Base-by-base conservation (phyloP, 2,888 invertebrate species). In the Cybosia mesomella region DNA sequence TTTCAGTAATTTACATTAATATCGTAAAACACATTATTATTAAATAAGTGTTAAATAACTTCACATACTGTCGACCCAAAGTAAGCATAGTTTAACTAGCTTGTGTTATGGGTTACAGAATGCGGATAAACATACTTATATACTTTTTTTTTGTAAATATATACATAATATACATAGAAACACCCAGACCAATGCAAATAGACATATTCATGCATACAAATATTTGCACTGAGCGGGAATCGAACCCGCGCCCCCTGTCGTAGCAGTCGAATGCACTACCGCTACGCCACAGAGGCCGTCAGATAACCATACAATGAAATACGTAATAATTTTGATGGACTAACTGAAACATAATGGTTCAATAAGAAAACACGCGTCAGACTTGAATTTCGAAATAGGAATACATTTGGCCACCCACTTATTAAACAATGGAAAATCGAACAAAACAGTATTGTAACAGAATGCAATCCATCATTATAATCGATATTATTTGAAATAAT, bases 381-480 rank as follows among this genome's bases (percentile, higher is more conserved):
- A 60, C 22, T 43, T 18, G 67, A 68, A 76, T 78, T 82, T 81
- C 70, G 68, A 84, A 86, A 82, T 70, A 77, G 71, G 81, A 83
- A 82, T 76, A 77, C 72, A 58, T 18, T 53, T 63, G 72, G 74
- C 73, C 80, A 78, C 79, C 78, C 73, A 82, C 68, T 79, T 85
- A 59, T 77, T 65, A 58, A 83, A 87, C 85, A 88, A 87, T 85
- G 80, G 78, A 83, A 78, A 76, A 74, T 71, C 70, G 58, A 80
- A 85, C 83, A 85, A 85, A 81, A 83, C 77, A 76, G 76, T 88
- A 87, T 84, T 68, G 85, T 80, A 86, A 85, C 80, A 74, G 74
- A 80, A 74, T 80, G 79, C 82, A 82, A 86, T 86, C 84, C 83
- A 87, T 87, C 83, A 85, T 80, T 73, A 79, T 83, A 83, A 85